These are phyloP conservation scores for Cetonia aurata DNA, from an alignment of 2,888 invertebrate genomes.

Conservation along the genomic window DNA sequence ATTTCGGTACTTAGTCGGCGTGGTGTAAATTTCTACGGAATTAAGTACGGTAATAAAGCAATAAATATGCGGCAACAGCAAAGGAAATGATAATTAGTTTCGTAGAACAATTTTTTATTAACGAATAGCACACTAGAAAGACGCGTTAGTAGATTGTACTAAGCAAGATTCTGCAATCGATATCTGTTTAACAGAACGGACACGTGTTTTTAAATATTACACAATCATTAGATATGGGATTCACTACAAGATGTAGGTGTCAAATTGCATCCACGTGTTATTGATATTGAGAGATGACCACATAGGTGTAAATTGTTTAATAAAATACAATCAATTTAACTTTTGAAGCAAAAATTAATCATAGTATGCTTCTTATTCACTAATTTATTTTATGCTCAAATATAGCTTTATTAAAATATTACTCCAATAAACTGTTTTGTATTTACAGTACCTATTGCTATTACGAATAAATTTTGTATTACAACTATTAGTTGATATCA, in stretches of 20 bases:
- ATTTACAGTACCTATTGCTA: no score
- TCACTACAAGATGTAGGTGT: not conserved
- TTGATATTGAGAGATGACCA: no score
- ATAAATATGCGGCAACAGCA: constrained; percentile 17
- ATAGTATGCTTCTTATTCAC: no score
- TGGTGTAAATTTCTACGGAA: constrained; percentile 10
- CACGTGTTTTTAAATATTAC: constrained; percentile 30
- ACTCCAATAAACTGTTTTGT: no score
- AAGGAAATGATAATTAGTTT: constrained; percentile 11
- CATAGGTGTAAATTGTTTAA: no score
- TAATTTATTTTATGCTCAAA: no score
- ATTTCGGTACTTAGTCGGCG: not conserved
- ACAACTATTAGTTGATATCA: no score
- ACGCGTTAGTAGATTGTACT: constrained; percentile 18
- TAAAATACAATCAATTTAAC: no score
- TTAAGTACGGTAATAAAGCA: constrained; percentile 13
- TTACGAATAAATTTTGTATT: no score
- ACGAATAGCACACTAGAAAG: not conserved
- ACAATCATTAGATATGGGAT: constrained; percentile 14
- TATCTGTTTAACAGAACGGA: constrained; percentile 27
- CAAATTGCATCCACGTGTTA: not conserved
- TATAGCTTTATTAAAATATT: no score
- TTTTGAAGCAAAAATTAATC: no score
- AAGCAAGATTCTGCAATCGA: constrained; percentile 26
- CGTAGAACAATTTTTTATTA: not conserved